phyloP scores from a whole-genome alignment of 30 jellyfish, hydroid and myxozoan genomes.

The Pelagia noctiluca region DNA sequence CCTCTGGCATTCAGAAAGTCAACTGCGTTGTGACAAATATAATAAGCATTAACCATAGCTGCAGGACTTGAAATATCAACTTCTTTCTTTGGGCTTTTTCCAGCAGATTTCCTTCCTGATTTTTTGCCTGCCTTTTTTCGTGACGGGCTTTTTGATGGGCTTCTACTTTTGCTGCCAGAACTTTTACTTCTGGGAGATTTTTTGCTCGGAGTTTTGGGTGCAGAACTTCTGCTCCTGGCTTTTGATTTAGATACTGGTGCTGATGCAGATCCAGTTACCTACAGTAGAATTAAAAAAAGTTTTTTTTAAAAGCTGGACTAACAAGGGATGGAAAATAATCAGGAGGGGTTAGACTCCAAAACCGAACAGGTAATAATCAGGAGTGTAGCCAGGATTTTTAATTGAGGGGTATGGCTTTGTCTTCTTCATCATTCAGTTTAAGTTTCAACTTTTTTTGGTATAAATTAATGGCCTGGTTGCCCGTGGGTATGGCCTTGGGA shows the following conservation, averaged over 20 bases:
- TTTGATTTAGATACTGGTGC: slow-evolving; percentile 16
- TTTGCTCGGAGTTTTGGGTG: no score
- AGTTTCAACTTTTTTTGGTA: no score
- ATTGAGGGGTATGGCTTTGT: no score
- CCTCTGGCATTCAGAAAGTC: slow-evolving; percentile 77
- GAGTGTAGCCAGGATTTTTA: no score
- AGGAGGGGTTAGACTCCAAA: no score
- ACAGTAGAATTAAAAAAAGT: no score
- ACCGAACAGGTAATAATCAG: no score
- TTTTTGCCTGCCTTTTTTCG: slow-evolving; percentile 33
- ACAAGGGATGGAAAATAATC: no score
- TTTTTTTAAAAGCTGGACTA: no score
- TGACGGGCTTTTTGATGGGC: slow-evolving; percentile 69
- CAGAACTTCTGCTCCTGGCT: slow-evolving; percentile 27
- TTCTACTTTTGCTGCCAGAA: slow-evolving; percentile 19
- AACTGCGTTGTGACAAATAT: slow-evolving; percentile 82
- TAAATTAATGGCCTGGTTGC: no score
- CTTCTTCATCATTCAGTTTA: no score
- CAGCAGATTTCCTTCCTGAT: slow-evolving; percentile 49
- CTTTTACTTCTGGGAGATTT: slow-evolving; percentile 24
- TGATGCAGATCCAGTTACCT: slow-evolving; percentile 3
- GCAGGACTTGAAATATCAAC: slow-evolving; percentile 57
- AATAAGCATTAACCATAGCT: slow-evolving; percentile 83
- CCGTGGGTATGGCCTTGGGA: no score
- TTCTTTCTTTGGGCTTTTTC: slow-evolving; percentile 51